Evolutionary conservation across 2,797 vertebrate species (phyloP).

Genomic region (Podargus strigoides): DNA sequence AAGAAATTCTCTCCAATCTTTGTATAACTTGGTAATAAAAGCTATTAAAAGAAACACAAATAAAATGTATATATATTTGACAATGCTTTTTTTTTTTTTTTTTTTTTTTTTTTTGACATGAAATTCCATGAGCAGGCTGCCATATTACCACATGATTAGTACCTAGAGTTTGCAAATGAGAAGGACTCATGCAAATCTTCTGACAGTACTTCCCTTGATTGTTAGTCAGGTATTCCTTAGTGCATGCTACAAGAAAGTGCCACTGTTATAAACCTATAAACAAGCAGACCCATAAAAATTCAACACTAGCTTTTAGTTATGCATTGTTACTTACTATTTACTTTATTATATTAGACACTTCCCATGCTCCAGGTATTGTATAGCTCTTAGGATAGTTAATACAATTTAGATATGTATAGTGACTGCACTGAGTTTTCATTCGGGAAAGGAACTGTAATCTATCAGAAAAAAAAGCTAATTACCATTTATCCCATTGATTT

Average conservation of each 20-base stretch:
- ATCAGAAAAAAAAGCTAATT: conserved; percentile 47
- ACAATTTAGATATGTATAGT: conserved; percentile 49
- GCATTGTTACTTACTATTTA: conserved; percentile 43
- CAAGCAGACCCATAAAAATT: conserved; percentile 34
- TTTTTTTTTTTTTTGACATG: neutral
- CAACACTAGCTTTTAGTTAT: neutral
- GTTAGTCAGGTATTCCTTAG: neutral
- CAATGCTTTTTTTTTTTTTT: too few species aligned
- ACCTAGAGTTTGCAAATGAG: neutral
- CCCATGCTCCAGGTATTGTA: conserved; percentile 41
- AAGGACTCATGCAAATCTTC: neutral
- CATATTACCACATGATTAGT: neutral
- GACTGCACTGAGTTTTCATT: neutral
- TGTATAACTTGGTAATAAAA: neutral
- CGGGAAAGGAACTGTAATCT: neutral
- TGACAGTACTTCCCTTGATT: neutral
- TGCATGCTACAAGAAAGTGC: neutral
- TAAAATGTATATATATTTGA: neutral
- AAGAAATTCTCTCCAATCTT: neutral
- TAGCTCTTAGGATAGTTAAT: conserved; percentile 40
- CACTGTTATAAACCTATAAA: conserved; percentile 21
- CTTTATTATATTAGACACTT: conserved; percentile 47
- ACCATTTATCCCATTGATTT: conserved; percentile 39
- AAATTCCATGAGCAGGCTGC: neutral
- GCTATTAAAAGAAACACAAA: neutral